These are phyloP conservation scores for Leptura quadrifasciata DNA, from an alignment of 2,888 invertebrate genomes.

Conservation along the genomic window DNA sequence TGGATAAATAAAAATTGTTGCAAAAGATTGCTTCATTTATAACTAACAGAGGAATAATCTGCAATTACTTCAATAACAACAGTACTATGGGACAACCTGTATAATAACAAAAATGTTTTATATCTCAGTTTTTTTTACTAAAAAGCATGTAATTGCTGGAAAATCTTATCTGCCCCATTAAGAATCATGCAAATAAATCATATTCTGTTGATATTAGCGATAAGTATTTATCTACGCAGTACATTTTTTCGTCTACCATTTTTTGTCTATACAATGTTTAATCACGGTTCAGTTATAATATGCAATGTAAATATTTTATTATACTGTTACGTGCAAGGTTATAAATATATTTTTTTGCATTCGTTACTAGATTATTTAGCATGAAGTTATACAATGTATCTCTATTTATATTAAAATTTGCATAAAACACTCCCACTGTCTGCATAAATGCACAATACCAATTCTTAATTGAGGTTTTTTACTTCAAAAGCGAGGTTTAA, in stretches of 20 bases:
- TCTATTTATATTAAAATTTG: no score
- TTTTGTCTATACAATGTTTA: conserved; percentile 23
- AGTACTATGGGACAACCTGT: background rate
- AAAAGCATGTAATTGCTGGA: conserved; percentile 11
- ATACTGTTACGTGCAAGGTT: conserved; percentile 31
- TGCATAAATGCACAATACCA: no score
- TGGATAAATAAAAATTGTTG: no score
- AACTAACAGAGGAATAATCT: no score
- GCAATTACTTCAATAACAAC: no score
- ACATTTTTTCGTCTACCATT: conserved; percentile 20
- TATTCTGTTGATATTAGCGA: conserved; percentile 18
- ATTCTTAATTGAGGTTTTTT: no score
- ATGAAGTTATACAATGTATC: background rate
- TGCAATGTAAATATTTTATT: conserved; percentile 31
- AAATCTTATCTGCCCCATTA: conserved; percentile 29
- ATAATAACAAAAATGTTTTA: background rate
- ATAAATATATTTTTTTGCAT: conserved; percentile 13
- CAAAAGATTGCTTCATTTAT: no score
- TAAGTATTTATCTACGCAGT: conserved; percentile 22
- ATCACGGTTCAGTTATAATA: conserved; percentile 24
- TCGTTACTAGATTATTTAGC: background rate
- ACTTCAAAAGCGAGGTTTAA: no score
- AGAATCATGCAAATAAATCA: conserved; percentile 28
- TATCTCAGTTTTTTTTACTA: background rate
- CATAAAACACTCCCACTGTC: no score